phyloP scores from a whole-genome alignment of 2,888 invertebrate species.

The Diarsia mendica region DNA sequence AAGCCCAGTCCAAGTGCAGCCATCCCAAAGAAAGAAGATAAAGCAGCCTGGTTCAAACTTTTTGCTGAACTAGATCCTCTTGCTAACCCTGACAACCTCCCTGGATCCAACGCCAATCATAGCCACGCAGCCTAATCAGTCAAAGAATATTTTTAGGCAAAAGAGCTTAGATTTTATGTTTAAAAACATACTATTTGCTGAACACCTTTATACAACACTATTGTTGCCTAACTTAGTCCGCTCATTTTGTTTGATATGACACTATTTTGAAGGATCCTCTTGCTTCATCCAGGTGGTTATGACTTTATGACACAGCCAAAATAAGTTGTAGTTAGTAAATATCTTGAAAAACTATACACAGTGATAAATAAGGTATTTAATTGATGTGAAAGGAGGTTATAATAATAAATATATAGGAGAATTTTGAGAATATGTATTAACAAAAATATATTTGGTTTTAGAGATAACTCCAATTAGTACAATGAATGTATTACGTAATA shows the following conservation, averaged over 20 bases:
- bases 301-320: not conserved
- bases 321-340: constrained; percentile 22
- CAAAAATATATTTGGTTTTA: constrained; percentile 51
- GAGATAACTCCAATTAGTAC: constrained; percentile 43
- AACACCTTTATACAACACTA: constrained; percentile 13
- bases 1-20: constrained; percentile 65
- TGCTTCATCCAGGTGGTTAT: constrained; percentile 1
- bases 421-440: constrained; percentile 43
- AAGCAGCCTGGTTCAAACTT: constrained; percentile 95
- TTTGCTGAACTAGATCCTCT: constrained; percentile 98
- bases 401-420: constrained; percentile 25
- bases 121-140: constrained; percentile 87
- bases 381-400: constrained; percentile 14
- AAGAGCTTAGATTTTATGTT: constrained; percentile 40
- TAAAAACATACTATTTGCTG: constrained; percentile 10
- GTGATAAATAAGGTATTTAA: constrained; percentile 57
- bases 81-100: constrained; percentile 94
- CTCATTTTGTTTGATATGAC: not conserved
- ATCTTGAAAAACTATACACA: constrained; percentile 31
- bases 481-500: constrained; percentile 60
- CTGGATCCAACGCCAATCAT: constrained; percentile 84
- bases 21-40: constrained; percentile 89
- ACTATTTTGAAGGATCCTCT: constrained; percentile 5
- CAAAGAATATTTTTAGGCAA: not conserved
- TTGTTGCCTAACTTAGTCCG: constrained; percentile 6